Evolutionary conservation across 2,888 invertebrate species (phyloP), one percentile per base, ranked within the genome.

Genomic region (Venustoraphidia nigricollis): DNA sequence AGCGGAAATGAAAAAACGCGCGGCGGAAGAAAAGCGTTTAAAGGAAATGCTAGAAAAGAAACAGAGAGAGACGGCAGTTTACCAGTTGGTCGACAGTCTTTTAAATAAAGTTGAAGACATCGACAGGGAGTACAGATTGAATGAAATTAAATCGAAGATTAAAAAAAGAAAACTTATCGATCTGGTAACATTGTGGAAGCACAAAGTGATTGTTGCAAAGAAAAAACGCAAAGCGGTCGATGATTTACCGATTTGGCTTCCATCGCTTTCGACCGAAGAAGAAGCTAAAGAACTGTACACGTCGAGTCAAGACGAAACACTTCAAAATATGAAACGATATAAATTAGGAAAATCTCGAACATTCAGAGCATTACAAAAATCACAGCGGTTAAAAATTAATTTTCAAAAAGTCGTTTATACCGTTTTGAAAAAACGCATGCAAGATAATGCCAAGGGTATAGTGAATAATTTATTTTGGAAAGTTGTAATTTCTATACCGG

Each of bases 401-500:
- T 51, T 60, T 44, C 59, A 57, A 27, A 62, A 57, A 45, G 58
- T 62, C 41, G 35, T 11, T 13, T 46, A 14, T 35, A 8, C 11
- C 10, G 27, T n/a, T n/a, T 38, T 38, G 10, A 45, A 45, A 70
- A 66, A 59, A 67, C 61, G 53, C 60, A 70, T 36, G 58, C 60
- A 68, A 56, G 65, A 67, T 62, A 65, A 65, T 57, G 62, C 68
- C 60, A 61, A 70, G 61, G 13, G 50, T 55, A 36, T 47, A 14
- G 47, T 47, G 14, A 47, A 47, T 37, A 53, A 52, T 46, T 53
- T 67, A n/a, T 73, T 65, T 55, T 82, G 81, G 81, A 82, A 82
- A 65, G 60, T 79, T 36, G 70, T 75, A 6, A 60, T 81, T 45
- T 74, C 77, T 8, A 68, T 77, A 48, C 76, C 79, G 2, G 68